Evolutionary conservation across 2,113 vertebrate species (phyloP), one percentile per base, ranked within the genome.

Genomic region (Silurus asotus): DNA sequence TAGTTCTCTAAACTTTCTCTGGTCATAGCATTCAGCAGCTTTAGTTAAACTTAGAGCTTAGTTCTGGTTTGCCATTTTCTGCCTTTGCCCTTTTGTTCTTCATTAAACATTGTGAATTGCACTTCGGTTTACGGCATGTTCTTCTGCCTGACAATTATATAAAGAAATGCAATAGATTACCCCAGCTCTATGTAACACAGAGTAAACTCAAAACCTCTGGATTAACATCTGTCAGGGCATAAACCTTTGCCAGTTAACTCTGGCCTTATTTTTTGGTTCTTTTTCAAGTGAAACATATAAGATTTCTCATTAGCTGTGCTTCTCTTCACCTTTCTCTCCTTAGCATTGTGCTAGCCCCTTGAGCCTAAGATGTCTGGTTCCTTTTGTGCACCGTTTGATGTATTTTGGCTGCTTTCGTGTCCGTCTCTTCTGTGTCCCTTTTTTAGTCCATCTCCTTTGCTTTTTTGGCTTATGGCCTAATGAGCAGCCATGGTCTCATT

Each of bases 401-500:
- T 77, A 48, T 75, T 64, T 28, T 20, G 55, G 59, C 49, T 69
- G 65, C 76, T 85, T 85, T 87, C 78, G 85, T 85, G 55, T 23
- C 65, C 7, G 62, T 51, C 58, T 76, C 45, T 78, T 67, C 81
- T 74, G 82, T 82, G 53, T 82, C 83, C 78, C 64, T 17, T 78
- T 89, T 85, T 79, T 62, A 87, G 65, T 89, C n/a, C 59, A 85
- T 85, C 81, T 87, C 17, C 61, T 79, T 37, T 76, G 67, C 85
- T 87, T 85, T 64, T 82, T 77, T 82, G 70, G 85, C 64, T 85
- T 85, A 82, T 75, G 23, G 76, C 69, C 75, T 74, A 77, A 85
- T 67, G 69, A 87, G 53, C 59, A 81, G 37, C 17, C 82, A 82
- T 89, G 69, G 77, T 76, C 82, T 89, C 88, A 87, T 89, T 87